phyloP scores from a whole-genome alignment of 2,113 vertebrate species.

The Agapornis roseicollis region DNA sequence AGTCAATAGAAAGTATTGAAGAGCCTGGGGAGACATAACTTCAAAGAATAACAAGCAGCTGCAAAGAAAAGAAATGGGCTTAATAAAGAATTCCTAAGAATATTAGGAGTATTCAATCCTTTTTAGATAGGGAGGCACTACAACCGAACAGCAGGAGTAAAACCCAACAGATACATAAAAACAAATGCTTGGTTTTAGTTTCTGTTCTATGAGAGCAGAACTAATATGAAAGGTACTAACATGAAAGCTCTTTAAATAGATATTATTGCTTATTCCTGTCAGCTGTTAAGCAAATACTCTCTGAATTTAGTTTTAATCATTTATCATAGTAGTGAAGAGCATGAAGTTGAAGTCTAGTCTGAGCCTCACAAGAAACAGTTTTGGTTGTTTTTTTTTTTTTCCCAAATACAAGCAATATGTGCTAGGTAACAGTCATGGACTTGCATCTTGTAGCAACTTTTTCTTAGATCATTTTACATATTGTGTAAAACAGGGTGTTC shows the following conservation, averaged over 20 bases:
- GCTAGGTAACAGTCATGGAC: neutral
- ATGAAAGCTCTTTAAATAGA: neutral
- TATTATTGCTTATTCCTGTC: neutral
- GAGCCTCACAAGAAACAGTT: neutral
- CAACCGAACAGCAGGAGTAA: neutral
- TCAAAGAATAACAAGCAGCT: slow-evolving; percentile 51
- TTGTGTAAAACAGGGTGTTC: neutral
- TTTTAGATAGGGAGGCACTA: neutral
- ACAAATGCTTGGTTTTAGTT: neutral
- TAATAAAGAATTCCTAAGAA: slow-evolving; percentile 17
- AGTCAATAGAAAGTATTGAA: slow-evolving; percentile 59
- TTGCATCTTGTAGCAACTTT: neutral
- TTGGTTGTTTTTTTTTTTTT: accelerated
- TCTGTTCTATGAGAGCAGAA: neutral
- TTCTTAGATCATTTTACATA: neutral
- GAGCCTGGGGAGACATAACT: slow-evolving; percentile 34
- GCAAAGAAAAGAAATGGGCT: neutral
- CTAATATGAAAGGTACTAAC: neutral
- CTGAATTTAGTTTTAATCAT: neutral
- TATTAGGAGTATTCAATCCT: neutral
- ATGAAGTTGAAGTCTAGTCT: neutral
- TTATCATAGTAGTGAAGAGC: neutral
- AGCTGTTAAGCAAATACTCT: neutral
- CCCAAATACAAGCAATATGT: neutral
- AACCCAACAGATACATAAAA: neutral